Evolutionary conservation across 2,797 vertebrate species (phyloP), one percentile per base, ranked within the genome.

Genomic region (Malacoctenus gilli): DNA sequence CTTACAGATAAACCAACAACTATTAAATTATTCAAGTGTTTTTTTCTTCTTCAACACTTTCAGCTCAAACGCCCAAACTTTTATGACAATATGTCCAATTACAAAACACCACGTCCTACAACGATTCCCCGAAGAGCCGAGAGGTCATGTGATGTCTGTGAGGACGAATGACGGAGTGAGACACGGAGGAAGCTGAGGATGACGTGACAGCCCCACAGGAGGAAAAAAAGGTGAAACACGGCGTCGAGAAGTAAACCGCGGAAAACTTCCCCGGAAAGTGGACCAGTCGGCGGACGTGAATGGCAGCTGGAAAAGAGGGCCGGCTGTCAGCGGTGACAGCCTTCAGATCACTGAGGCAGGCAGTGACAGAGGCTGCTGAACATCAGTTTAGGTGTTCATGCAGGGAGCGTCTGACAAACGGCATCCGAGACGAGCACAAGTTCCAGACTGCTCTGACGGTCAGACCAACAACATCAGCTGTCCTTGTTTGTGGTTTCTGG

Each of bases 71-170:
- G n/a, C n/a, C n/a, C n/a, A n/a, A n/a, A n/a, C n/a, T 49, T 58
- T 49, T 13, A 22, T 11, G 12, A 23, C n/a, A n/a, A n/a, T 28
- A 13, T 35, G 43, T 68, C 63, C 69, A 67, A 46, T 36, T 6
- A 63, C 75, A 81, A 56, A 80, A 68, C 59, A 66, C 79, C 39
- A 68, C 15, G 20, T 21, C 58, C 42, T 52, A 9, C 6, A 57
- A 25, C 7, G 4, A 44, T 47, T 68, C 16, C 51, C 40, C 47
- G 9, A 72, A 19, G 30, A 77, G 53, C 35, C 13, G 35, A 56
- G 58, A 60, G 21, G 21, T 70, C 68, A 72, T 77, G 72, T 68
- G 55, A 32, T 54, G 25, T 62, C 16, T 34, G 28, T 3, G 52
- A 61, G 12, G 14, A 49, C 53, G 30, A 55, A 54, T 21, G 50